Conservation (phyloP, 30 jellyfish, hydroid and myxozoan genomes). For the Sanderia malayensis region DNA sequence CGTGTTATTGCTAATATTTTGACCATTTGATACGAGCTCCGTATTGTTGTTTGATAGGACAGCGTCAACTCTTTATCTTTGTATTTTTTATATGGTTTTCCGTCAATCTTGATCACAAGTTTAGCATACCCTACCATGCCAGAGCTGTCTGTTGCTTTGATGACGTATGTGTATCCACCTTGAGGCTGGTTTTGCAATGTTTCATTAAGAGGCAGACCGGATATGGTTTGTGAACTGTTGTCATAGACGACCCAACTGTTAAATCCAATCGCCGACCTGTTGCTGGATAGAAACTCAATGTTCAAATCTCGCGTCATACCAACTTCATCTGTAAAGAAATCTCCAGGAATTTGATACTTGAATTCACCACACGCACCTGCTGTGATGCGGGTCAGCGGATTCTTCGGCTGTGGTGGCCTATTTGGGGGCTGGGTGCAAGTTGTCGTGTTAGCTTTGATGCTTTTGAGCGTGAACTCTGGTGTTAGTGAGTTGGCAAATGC, state of each 20-base stretch:
- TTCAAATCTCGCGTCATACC: slow-evolving; percentile 48
- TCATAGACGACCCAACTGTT: slow-evolving; percentile 58
- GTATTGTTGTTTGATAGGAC: slow-evolving; percentile 11
- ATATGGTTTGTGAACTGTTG: slow-evolving; percentile 34
- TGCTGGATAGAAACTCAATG: slow-evolving; percentile 9
- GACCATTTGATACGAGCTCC: slow-evolving; percentile 1
- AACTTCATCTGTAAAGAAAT: slow-evolving; percentile 51
- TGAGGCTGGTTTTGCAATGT: slow-evolving; percentile 34
- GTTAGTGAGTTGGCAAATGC: slow-evolving; percentile 39
- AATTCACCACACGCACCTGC: slow-evolving; percentile 63
- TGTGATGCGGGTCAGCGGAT: slow-evolving; percentile 4
- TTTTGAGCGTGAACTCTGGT: slow-evolving; percentile 45
- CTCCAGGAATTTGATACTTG: slow-evolving; percentile 40
- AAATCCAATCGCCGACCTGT: slow-evolving; percentile 20
- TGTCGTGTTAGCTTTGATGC: slow-evolving; percentile 10
- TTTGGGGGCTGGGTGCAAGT: slow-evolving; percentile 48
- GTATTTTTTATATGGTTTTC: not conserved
- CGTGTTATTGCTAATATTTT: slow-evolving; percentile 31
- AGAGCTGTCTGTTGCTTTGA: slow-evolving; percentile 71
- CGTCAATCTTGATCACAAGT: slow-evolving; percentile 23
- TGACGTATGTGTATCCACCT: slow-evolving; percentile 52
- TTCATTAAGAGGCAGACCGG: slow-evolving; percentile 59
- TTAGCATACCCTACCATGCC: slow-evolving; percentile 35
- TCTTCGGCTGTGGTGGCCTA: slow-evolving; percentile 33
- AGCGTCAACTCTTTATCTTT: not conserved